Percentiles rank a stretch among this genome's conserved stretches.
Conservation (phyloP, 2,888 invertebrate genomes). For the Plebejus argus region DNA sequence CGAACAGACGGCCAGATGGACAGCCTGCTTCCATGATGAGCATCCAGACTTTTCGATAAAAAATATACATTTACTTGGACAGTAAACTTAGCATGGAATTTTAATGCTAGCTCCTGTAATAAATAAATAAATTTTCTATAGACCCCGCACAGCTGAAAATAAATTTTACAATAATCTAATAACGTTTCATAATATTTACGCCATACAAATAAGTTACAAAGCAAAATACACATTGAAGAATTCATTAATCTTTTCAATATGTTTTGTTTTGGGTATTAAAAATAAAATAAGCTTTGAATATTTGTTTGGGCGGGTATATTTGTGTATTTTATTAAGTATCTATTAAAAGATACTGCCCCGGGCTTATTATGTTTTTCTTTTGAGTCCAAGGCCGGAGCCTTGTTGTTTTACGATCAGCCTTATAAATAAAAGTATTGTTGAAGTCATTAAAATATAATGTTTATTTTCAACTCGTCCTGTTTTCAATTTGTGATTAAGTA, state of each 20-base stretch:
- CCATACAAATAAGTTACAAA: neutral
- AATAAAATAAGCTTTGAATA: constrained; percentile 5
- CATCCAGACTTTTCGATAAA: no score
- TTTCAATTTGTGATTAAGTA: neutral
- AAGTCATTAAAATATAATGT: neutral
- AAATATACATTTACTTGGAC: no score
- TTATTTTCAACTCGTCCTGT: neutral
- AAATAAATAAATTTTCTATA: no score
- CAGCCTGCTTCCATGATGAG: no score
- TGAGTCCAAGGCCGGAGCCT: neutral
- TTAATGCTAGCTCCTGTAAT: no score
- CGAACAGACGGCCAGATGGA: no score
- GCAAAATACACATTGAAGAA: neutral
- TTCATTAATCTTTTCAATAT: constrained; percentile 16
- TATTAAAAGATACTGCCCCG: neutral
- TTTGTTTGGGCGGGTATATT: constrained; percentile 1
- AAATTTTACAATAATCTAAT: neutral
- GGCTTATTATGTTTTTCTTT: constrained; percentile 1
- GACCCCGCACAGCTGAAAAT: neutral
- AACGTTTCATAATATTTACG: neutral
- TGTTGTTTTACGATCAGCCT: constrained; percentile 2
- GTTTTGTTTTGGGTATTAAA: constrained; percentile 1
- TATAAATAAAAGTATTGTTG: neutral
- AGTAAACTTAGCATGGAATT: no score
- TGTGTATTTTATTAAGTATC: neutral